Percentiles rank a stretch among this genome's conserved stretches.
phyloP scores from a whole-genome alignment of 1,140 invertebrate genomes.

The Drosophila parvula region DNA sequence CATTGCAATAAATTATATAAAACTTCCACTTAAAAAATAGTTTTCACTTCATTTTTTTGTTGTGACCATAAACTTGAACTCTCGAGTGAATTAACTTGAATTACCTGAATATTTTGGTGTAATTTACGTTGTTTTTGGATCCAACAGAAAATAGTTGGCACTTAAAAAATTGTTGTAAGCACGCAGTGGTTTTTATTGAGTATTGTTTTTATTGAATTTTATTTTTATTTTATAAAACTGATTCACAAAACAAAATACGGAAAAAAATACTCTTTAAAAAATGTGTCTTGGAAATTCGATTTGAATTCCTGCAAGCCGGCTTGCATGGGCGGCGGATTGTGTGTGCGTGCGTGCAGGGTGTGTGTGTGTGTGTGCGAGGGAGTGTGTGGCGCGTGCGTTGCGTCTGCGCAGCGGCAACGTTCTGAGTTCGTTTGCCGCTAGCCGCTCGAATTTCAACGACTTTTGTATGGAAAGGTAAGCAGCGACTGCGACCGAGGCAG shows the following conservation, averaged over 20 bases:
- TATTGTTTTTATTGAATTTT: not conserved
- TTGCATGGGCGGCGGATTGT: conserved; percentile 11
- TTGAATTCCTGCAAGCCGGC: conserved; percentile 35
- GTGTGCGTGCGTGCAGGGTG: not conserved
- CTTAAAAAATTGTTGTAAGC: conserved; percentile 32
- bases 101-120: conserved; percentile 34
- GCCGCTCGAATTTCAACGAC: conserved; percentile 72
- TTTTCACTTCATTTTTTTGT: conserved; percentile 10
- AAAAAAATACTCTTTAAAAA: conserved; percentile 9
- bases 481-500: conserved; percentile 36
- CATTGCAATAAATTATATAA: not conserved
- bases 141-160: conserved; percentile 17
- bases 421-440: conserved; percentile 73
- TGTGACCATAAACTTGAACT: conserved; percentile 34
- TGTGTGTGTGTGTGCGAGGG: conserved; percentile 16
- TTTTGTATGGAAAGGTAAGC: conserved; percentile 19
- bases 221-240: not conserved
- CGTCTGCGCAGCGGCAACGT: conserved; percentile 74
- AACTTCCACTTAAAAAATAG: conserved; percentile 18
- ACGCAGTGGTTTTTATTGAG: not conserved
- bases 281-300: not conserved
- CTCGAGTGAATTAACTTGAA: conserved; percentile 13
- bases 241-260: conserved; percentile 14
- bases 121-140: conserved; percentile 12
- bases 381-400: conserved; percentile 70